Conservation (phyloP, 2,113 vertebrate species). For the Meriones unguiculatus region DNA sequence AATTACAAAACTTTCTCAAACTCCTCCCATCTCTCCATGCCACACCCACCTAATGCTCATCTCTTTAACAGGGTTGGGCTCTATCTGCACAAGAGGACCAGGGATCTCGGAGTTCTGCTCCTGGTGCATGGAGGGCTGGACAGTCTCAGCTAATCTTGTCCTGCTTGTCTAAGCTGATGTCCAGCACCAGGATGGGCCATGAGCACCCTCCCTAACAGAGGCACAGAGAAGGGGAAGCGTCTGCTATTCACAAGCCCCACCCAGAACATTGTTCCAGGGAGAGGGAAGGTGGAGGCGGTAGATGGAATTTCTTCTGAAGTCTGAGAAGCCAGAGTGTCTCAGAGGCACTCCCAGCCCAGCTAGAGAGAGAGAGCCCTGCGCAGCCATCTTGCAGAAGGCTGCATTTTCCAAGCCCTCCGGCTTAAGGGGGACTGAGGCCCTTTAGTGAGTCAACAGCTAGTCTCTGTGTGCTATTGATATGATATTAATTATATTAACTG, state of each 20-base stretch:
- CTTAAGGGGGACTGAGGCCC: not conserved
- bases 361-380: not conserved
- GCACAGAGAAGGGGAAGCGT: not conserved
- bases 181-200: not conserved
- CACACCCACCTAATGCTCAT: not conserved
- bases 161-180: not conserved
- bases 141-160: not conserved
- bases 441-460: not conserved
- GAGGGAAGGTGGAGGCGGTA: not conserved
- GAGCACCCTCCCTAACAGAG: not conserved
- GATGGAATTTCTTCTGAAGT: slow-evolving; percentile 55
- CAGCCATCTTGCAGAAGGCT: slow-evolving; percentile 26
- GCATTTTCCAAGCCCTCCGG: not conserved
- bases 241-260: not conserved
- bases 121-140: not conserved
- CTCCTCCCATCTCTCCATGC: not conserved
- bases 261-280: slow-evolving; percentile 6
- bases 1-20: not conserved
- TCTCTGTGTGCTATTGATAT: not conserved
- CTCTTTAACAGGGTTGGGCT: not conserved
- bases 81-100: not conserved
- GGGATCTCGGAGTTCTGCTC: not conserved
- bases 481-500: not conserved
- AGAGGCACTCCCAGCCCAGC: not conserved
- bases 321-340: slow-evolving; percentile 15